Conservation (phyloP, 1,140 invertebrate genomes). For the Oscheius sp. region DNA sequence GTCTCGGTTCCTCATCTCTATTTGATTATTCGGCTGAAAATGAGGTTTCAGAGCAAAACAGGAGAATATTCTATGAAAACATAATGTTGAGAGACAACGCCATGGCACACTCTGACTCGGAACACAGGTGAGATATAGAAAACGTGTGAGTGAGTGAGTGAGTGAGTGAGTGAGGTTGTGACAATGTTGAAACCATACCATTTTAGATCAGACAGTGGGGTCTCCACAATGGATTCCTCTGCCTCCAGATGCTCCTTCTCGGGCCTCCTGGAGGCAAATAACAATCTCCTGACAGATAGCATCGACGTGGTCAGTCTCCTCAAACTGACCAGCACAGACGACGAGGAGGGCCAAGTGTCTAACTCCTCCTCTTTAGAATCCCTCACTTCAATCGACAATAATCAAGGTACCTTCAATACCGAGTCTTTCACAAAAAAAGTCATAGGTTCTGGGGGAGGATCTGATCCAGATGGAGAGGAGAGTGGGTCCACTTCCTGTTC, state of each 20-base stretch:
- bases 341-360: slow-evolving; percentile 1
- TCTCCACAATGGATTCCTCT: slow-evolving; percentile 11
- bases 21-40: too few relatives aligned
- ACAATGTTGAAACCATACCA: too few relatives aligned
- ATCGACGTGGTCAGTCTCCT: slow-evolving; percentile 14
- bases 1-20: too few relatives aligned
- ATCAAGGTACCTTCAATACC: not conserved
- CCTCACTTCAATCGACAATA: slow-evolving; percentile 5
- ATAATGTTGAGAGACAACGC: too few relatives aligned
- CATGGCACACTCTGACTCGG: too few relatives aligned
- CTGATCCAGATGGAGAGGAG: slow-evolving; percentile 16
- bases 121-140: too few relatives aligned
- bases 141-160: too few relatives aligned
- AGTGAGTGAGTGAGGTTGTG: too few relatives aligned
- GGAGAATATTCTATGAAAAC: too few relatives aligned
- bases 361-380: slow-evolving; percentile 7
- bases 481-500: slow-evolving; percentile 22
- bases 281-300: not conserved
- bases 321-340: not conserved
- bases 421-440: not conserved
- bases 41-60: too few relatives aligned
- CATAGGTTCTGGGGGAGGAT: not conserved
- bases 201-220: slow-evolving; percentile 1
- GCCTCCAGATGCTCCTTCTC: not conserved
- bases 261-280: slow-evolving; percentile 6